Percentiles rank a stretch among this genome's conserved stretches.
phyloP scores from a whole-genome alignment of 2,888 invertebrate genomes.

The Agonopterix arenella region DNA sequence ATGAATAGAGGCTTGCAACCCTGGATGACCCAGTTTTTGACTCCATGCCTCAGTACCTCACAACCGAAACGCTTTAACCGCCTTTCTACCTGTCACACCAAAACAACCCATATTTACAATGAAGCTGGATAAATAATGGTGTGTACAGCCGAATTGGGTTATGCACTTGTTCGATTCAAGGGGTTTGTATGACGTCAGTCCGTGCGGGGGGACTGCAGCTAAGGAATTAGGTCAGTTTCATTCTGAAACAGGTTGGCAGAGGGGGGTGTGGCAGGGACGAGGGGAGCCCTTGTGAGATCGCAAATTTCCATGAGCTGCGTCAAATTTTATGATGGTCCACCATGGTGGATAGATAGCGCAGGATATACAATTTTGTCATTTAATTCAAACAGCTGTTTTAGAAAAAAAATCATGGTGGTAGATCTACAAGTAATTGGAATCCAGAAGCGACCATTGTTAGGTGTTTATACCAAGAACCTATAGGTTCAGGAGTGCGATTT shows the following conservation, averaged over 20 bases:
- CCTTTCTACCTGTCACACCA: slow-evolving; percentile 13
- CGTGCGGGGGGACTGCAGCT: slow-evolving; percentile 62
- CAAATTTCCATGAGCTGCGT: slow-evolving; percentile 31
- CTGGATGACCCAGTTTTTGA: slow-evolving; percentile 81
- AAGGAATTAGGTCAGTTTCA: slow-evolving; percentile 80
- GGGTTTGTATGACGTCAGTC: slow-evolving; percentile 73
- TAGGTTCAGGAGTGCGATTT: no score
- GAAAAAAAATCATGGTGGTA: no score
- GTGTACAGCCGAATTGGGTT: slow-evolving; percentile 2
- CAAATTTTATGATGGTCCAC: slow-evolving; percentile 27
- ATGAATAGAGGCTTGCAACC: slow-evolving; percentile 80
- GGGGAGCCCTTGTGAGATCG: slow-evolving; percentile 37
- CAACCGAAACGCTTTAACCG: slow-evolving; percentile 29
- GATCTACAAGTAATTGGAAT: no score
- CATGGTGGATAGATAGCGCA: slow-evolving; percentile 1
- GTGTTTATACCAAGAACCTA: no score
- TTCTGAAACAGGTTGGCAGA: slow-evolving; percentile 76
- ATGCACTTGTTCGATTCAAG: slow-evolving; percentile 3
- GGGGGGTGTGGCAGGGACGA: slow-evolving; percentile 29
- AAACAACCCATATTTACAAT: not conserved
- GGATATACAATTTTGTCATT: not conserved
- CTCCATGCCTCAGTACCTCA: slow-evolving; percentile 33
- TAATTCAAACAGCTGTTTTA: no score
- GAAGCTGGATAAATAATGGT: not conserved
- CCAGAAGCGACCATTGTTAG: no score